These are phyloP conservation scores for Drosophila prostipennis DNA, from an alignment of 2,888 invertebrate species.

Conservation along the genomic window DNA sequence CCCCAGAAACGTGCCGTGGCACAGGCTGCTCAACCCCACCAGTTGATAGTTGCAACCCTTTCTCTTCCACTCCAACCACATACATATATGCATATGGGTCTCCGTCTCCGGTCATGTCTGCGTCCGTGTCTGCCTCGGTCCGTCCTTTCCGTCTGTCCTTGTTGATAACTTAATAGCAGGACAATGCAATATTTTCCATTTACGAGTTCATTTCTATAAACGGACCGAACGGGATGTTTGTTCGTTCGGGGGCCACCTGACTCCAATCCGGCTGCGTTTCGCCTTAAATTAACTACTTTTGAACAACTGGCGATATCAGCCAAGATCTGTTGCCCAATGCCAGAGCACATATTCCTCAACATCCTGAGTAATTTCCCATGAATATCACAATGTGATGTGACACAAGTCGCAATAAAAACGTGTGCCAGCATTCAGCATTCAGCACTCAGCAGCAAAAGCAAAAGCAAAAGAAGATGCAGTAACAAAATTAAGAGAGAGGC, in stretches of 20 bases:
- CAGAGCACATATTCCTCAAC: slow-evolving; percentile 6
- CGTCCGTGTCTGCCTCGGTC: slow-evolving; percentile 20
- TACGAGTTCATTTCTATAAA: slow-evolving; percentile 51
- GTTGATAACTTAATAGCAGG: slow-evolving; percentile 77
- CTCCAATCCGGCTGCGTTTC: slow-evolving; percentile 2
- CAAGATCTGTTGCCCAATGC: slow-evolving; percentile 1
- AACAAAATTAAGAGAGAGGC: slow-evolving; percentile 65
- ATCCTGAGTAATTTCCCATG: slow-evolving; percentile 31
- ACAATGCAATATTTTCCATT: slow-evolving; percentile 65
- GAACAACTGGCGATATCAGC: not conserved
- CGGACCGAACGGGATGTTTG: not conserved
- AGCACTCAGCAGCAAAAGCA: not conserved
- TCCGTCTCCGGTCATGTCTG: slow-evolving; percentile 14
- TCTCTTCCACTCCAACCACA: slow-evolving; percentile 5
- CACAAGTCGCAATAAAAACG: slow-evolving; percentile 68
- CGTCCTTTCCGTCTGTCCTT: slow-evolving; percentile 43
- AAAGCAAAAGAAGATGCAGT: slow-evolving; percentile 24
- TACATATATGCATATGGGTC: slow-evolving; percentile 44
- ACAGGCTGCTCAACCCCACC: slow-evolving; percentile 19
- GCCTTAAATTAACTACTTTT: not conserved
- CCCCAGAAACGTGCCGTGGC: slow-evolving; percentile 41
- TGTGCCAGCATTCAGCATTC: slow-evolving; percentile 32
- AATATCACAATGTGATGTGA: slow-evolving; percentile 50
- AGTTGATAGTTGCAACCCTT: slow-evolving; percentile 29
- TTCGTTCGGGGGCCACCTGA: not conserved